Conservation (phyloP, 2,888 invertebrate genomes). For the Suillia variegata region DNA sequence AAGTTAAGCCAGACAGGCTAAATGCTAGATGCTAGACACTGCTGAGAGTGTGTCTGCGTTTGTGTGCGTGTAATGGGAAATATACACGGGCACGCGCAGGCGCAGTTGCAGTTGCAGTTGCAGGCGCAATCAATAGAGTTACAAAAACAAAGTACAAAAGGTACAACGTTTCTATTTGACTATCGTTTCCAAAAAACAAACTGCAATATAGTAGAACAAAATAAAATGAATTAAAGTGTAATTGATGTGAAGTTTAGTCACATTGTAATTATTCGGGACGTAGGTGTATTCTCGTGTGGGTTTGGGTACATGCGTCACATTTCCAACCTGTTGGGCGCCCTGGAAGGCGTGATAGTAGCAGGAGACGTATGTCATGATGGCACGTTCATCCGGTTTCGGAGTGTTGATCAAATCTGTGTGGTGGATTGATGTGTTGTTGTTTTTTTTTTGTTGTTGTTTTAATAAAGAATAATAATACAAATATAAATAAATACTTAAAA, state of each 20-base stretch:
- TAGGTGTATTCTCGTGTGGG: constrained; percentile 62
- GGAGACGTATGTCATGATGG: constrained; percentile 99
- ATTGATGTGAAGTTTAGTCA: constrained; percentile 63
- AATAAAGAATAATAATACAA: too few species aligned
- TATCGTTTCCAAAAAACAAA: constrained; percentile 50
- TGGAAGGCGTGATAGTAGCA: constrained; percentile 99
- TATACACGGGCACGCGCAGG: too few species aligned
- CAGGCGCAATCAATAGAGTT: too few species aligned
- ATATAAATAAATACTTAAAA: constrained; percentile 1
- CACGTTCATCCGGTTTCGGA: constrained; percentile 99
- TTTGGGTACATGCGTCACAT: constrained; percentile 62
- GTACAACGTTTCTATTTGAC: too few species aligned
- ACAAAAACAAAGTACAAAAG: background rate
- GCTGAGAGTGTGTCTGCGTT: too few species aligned
- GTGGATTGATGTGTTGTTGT: too few species aligned
- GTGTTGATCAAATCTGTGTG: constrained; percentile 97
- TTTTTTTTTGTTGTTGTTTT: too few species aligned
- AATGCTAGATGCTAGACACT: too few species aligned
- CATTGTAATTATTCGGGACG: constrained; percentile 62
- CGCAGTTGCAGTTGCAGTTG: too few species aligned
- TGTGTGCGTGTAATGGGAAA: too few species aligned
- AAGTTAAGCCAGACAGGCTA: too few species aligned
- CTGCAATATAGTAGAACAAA: constrained; percentile 45
- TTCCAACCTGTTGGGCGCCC: constrained; percentile 94
- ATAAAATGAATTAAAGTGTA: constrained; percentile 55